Base-by-base conservation (phyloP, 2,797 vertebrate genomes). In the Spheniscus humboldti region DNA sequence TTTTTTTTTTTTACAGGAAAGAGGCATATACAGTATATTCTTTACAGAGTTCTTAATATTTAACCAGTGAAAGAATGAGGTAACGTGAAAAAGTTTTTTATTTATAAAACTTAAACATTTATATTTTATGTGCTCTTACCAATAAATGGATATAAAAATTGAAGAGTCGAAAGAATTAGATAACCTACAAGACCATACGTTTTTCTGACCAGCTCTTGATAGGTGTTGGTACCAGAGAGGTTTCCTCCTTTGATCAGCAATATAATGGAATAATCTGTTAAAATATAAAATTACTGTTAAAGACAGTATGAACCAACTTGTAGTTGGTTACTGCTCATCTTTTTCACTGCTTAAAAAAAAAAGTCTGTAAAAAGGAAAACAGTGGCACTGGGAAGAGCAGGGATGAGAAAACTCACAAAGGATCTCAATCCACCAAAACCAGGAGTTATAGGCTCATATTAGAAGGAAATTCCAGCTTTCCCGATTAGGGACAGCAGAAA, bases 81-180 rank as follows among this genome's bases (percentile, higher is more conserved):
- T 37, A 75, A 48, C 37, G 11, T 33, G 59, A 63, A 91, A 92
- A 68, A 37, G 1, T 3, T 43, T 76, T 3, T 25, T 66, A 85
- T 11, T 66, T 66, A 57, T 50, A 88, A 59, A 75, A 71, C 6
- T 37, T 37, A 55, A 76, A 41, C 19, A 68, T 55, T 67, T 62
- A 20, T 53, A 88, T 79, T 93, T 94, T 24, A 86, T 35, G n/a
- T 79, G 33, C 82, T 66, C 98, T 98, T 98, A 99, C 99, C 99
- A 96, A 99, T 99, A 94, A 99, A 99, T 80, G 99, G 99, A 97
- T 99, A 99, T 76, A 99, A 98, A 97, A 99, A 99, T 91, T 99
- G 99, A 67, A 99, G 98, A 84, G 72, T 91, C 77, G 99, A 99
- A 71, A 99, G 97, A 92, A 99, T 95, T 60, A 99, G 74, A 96